Evolutionary conservation across 2,113 vertebrate species (phyloP).

Genomic region (Euleptes europaea): DNA sequence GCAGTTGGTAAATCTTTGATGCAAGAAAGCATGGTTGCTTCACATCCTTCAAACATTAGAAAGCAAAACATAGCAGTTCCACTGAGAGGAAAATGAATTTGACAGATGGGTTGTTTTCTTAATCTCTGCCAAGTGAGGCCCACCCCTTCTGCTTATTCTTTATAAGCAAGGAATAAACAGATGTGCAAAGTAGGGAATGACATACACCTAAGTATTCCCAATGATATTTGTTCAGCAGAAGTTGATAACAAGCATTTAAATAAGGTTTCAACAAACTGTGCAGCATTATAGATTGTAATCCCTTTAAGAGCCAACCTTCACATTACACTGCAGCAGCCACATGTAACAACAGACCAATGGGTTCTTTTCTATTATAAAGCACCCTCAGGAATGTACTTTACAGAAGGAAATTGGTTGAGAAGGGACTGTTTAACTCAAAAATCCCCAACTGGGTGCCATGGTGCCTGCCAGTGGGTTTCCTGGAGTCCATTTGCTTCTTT

Average conservation of each 20-base stretch:
- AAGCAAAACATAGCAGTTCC: not conserved
- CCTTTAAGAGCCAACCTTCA: no score
- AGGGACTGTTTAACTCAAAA: no score
- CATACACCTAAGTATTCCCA: not conserved
- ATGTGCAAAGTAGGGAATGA: not conserved
- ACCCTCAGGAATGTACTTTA: no score
- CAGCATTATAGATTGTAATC: not conserved
- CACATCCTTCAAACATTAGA: conserved; percentile 8
- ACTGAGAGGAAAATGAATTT: conserved; percentile 2
- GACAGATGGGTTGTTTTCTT: not conserved
- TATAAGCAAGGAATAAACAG: not conserved
- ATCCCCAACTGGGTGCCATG: no score
- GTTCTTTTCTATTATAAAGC: no score
- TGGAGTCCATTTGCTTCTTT: no score
- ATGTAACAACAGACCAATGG: no score
- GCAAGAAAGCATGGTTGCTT: conserved; percentile 12
- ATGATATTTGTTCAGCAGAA: not conserved
- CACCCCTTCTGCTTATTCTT: not conserved
- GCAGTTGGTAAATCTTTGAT: not conserved
- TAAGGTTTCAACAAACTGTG: not conserved
- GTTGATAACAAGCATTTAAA: not conserved
- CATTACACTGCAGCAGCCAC: no score
- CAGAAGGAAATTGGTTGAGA: no score
- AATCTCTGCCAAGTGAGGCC: not conserved
- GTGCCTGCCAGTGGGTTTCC: no score